Evolutionary conservation across 92 coral and sea anemone species (phyloP).

Genomic region (Micromussa lordhowensis): DNA sequence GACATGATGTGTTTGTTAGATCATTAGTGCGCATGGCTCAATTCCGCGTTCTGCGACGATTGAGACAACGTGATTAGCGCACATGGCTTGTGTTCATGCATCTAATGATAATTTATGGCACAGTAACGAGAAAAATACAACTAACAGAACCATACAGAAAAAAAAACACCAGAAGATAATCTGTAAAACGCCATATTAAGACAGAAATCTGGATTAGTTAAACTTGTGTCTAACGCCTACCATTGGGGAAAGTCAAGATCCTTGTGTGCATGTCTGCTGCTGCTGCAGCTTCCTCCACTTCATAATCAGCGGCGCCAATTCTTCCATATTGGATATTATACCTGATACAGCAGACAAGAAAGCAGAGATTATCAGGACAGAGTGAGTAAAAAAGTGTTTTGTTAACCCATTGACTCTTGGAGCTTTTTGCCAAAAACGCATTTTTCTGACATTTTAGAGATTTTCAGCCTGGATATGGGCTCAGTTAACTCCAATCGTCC

Average conservation of each 20-base stretch:
- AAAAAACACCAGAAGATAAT: no score
- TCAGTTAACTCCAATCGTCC: no score
- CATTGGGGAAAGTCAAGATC: constrained; percentile 83
- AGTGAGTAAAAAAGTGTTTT: neutral
- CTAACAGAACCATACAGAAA: no score
- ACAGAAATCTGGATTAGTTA: no score
- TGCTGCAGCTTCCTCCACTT: constrained; percentile 88
- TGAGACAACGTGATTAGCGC: neutral
- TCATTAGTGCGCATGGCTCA: neutral
- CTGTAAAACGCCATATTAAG: no score
- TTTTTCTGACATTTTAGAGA: no score
- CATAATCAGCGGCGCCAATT: constrained; percentile 77
- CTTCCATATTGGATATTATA: constrained; percentile 95
- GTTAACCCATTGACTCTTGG: no score
- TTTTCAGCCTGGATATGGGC: no score
- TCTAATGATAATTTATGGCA: no score
- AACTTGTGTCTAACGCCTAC: constrained; percentile 42
- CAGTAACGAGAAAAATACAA: no score
- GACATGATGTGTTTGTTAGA: neutral
- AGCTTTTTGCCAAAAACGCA: no score
- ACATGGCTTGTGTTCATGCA: neutral
- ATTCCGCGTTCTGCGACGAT: neutral
- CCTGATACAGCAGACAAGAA: constrained; percentile 53
- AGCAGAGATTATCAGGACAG: neutral
- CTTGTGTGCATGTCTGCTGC: constrained; percentile 95